Percentiles rank a stretch among this genome's conserved stretches.
phyloP scores from a whole-genome alignment of 1,140 invertebrate species.

The Drosophila leontia region DNA sequence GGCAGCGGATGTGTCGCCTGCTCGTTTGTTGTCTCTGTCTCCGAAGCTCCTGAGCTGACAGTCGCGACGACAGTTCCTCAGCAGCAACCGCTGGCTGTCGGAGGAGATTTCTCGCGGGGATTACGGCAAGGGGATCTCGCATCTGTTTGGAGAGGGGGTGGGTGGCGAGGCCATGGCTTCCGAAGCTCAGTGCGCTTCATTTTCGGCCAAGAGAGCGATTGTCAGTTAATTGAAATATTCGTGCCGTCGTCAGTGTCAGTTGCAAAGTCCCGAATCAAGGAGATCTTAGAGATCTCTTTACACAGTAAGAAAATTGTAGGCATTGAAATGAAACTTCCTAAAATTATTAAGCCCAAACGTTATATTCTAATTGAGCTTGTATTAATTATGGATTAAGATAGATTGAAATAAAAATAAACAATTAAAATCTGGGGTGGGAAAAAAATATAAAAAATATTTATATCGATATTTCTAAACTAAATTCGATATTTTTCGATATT shows the following conservation, averaged over 20 bases:
- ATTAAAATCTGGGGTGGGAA: too few species aligned
- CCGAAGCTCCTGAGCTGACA: slow-evolving; percentile 57
- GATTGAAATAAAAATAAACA: too few species aligned
- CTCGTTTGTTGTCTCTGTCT: slow-evolving; percentile 46
- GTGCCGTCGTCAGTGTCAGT: slow-evolving; percentile 66
- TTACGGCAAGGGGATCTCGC: not conserved
- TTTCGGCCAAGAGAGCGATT: slow-evolving; percentile 59
- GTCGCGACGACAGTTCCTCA: slow-evolving; percentile 31
- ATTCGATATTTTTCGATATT: too few species aligned
- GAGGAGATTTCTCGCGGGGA: slow-evolving; percentile 15
- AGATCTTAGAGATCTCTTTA: slow-evolving; percentile 15
- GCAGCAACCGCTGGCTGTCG: not conserved
- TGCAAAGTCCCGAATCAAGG: not conserved
- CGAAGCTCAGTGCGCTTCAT: slow-evolving; percentile 57
- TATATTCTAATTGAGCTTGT: too few species aligned
- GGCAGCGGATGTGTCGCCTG: slow-evolving; percentile 64
- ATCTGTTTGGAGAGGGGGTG: not conserved
- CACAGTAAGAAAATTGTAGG: slow-evolving; percentile 23
- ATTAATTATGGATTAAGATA: too few species aligned
- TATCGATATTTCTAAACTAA: too few species aligned
- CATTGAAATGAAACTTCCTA: not conserved
- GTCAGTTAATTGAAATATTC: slow-evolving; percentile 83
- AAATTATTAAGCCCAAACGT: too few species aligned
- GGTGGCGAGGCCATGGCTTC: not conserved
- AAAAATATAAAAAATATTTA: too few species aligned